Evolutionary conservation across 2,888 invertebrate genomes (phyloP).

Genomic region (Magallana nippona): DNA sequence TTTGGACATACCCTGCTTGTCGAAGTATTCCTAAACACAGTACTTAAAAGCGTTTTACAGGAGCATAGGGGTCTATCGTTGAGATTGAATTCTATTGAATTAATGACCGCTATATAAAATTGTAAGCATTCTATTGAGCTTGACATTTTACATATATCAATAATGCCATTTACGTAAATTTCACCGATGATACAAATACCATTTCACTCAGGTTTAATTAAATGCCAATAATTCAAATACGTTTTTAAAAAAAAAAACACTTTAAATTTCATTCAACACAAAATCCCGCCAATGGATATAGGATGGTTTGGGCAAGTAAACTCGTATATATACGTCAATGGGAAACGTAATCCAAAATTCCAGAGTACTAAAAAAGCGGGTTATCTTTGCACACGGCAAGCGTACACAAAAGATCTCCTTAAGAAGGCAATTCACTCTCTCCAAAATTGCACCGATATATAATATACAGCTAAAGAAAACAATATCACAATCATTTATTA

Average conservation of each 20-base stretch:
- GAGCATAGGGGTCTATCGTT: too few relatives aligned
- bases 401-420: not conserved
- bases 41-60: too few relatives aligned
- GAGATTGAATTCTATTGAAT: too few relatives aligned
- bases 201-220: not conserved
- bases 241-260: not conserved
- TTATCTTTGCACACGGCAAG: not conserved
- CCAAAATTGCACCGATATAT: not conserved
- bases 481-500: constrained; percentile 26
- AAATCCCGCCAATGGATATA: not conserved
- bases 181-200: not conserved
- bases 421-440: constrained; percentile 8
- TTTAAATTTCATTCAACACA: not conserved
- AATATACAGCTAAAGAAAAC: constrained; percentile 4
- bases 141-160: too few relatives aligned
- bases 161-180: too few relatives aligned
- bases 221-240: not conserved
- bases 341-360: not conserved
- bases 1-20: not conserved
- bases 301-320: constrained; percentile 18
- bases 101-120: too few relatives aligned
- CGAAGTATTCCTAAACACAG: not conserved
- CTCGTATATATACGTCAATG: not conserved
- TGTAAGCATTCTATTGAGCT: too few relatives aligned
- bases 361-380: not conserved